Conservation (phyloP, 2,888 invertebrate genomes). For the Tachina grossa region DNA sequence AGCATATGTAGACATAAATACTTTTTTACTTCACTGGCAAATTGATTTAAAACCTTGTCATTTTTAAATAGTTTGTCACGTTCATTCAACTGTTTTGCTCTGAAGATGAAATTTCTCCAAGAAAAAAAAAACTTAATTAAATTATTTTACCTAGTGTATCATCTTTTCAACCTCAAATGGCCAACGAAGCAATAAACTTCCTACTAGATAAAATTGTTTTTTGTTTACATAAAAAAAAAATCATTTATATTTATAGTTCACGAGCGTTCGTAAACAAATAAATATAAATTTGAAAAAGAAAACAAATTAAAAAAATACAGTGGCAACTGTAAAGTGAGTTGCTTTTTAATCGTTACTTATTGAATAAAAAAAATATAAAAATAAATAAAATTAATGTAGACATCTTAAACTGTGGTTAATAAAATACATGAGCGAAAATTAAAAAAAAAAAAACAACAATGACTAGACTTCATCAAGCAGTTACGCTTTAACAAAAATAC, state of each 20-base stretch:
- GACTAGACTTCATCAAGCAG: slow-evolving; percentile 7
- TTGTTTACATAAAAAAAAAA: neutral
- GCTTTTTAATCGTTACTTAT: slow-evolving; percentile 44
- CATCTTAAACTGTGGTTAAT: slow-evolving; percentile 7
- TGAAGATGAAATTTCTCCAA: slow-evolving; percentile 1
- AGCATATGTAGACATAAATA: neutral
- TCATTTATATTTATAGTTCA: slow-evolving; percentile 61
- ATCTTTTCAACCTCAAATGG: slow-evolving; percentile 36
- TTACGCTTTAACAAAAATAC: too few species aligned
- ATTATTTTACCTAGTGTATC: slow-evolving; percentile 21
- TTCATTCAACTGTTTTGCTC: slow-evolving; percentile 34
- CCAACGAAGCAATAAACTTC: slow-evolving; percentile 20
- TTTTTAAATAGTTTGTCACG: slow-evolving; percentile 14
- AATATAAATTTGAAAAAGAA: neutral
- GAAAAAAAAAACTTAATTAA: slow-evolving; percentile 27
- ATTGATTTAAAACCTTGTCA: slow-evolving; percentile 21
- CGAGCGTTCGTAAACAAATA: slow-evolving; percentile 36
- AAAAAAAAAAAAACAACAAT: neutral
- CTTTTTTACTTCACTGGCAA: slow-evolving; percentile 8
- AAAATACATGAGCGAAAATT: neutral
- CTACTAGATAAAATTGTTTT: slow-evolving; percentile 33
- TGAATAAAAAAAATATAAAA: slow-evolving; percentile 18
- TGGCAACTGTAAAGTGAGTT: slow-evolving; percentile 39
- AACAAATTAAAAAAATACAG: neutral
- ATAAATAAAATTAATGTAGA: slow-evolving; percentile 1